Evolutionary conservation across 2,888 invertebrate genomes (phyloP).

Genomic region (Mythimna lalbum): DNA sequence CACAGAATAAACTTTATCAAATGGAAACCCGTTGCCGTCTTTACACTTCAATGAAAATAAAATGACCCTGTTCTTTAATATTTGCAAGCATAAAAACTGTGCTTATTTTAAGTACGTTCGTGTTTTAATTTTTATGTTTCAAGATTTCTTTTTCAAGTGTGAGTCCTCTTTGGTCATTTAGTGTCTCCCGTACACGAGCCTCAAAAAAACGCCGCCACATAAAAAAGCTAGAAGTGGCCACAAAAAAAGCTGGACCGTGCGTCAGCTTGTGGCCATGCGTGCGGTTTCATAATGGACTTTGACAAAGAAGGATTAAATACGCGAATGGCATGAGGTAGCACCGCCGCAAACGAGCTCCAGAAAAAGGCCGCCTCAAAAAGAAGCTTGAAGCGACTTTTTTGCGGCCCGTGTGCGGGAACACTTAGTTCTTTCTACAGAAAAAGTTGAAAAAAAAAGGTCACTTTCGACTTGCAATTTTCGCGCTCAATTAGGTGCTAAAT

Average conservation of each 20-base stretch:
- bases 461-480: conserved; percentile 17
- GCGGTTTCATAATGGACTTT: too few relatives aligned
- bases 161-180: conserved; percentile 1
- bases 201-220: too few relatives aligned
- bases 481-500: background rate
- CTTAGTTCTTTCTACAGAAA: conserved; percentile 28
- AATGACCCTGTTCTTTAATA: conserved; percentile 22
- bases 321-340: too few relatives aligned
- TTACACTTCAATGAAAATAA: conserved; percentile 34
- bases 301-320: too few relatives aligned
- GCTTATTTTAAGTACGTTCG: background rate
- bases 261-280: too few relatives aligned
- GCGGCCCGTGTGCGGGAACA: too few relatives aligned
- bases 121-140: conserved; percentile 5
- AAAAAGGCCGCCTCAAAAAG: too few relatives aligned
- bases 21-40: conserved; percentile 24
- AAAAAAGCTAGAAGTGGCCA: too few relatives aligned
- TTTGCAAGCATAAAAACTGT: conserved; percentile 9
- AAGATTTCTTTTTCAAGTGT: conserved; percentile 34
- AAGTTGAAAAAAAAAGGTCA: conserved; percentile 6
- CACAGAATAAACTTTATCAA: conserved; percentile 41
- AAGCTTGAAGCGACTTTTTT: too few relatives aligned
- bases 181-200: too few relatives aligned
- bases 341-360: too few relatives aligned
- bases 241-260: too few relatives aligned